A percentile compares a stretch with the other conserved stretches of the same genome.
Evolutionary conservation across 2,888 invertebrate species (phyloP).

Genomic region (Brachylomia viminalis): DNA sequence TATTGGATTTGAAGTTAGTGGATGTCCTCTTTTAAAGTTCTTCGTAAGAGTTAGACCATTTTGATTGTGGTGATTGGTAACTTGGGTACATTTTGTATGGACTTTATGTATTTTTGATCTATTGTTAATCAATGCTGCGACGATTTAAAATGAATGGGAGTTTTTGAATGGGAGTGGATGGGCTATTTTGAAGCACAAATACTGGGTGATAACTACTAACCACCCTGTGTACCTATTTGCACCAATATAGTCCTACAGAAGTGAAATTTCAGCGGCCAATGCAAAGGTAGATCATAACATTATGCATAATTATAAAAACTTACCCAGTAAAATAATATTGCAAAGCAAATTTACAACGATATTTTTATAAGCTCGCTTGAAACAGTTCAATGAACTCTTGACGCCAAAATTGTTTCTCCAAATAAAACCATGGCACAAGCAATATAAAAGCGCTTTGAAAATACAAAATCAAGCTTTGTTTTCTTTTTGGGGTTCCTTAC

Average conservation of each 20-base stretch:
- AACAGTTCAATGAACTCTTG: constrained; percentile 50
- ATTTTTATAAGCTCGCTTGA: constrained; percentile 24
- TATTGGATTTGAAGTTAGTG: background rate
- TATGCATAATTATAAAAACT: constrained; percentile 4
- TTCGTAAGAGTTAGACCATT: constrained; percentile 8
- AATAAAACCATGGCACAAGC: constrained; percentile 27
- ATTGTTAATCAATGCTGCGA: background rate
- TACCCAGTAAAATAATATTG: background rate
- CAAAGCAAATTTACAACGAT: constrained; percentile 9
- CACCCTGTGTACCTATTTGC: background rate
- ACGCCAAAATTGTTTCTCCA: constrained; percentile 40
- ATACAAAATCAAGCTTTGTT: constrained; percentile 21
- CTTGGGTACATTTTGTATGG: background rate
- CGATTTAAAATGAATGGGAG: background rate
- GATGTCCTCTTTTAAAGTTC: background rate
- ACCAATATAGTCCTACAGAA: background rate
- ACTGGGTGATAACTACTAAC: background rate
- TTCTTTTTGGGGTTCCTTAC: constrained; percentile 8
- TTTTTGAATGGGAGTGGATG: background rate
- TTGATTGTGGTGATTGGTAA: background rate
- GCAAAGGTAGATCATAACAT: background rate
- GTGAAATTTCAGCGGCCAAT: constrained; percentile 1
- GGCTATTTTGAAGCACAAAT: background rate
- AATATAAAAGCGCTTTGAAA: constrained; percentile 20
- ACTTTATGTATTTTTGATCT: background rate